Evolutionary conservation across 2,113 vertebrate species (phyloP).

Genomic region (Lophius piscatorius): DNA sequence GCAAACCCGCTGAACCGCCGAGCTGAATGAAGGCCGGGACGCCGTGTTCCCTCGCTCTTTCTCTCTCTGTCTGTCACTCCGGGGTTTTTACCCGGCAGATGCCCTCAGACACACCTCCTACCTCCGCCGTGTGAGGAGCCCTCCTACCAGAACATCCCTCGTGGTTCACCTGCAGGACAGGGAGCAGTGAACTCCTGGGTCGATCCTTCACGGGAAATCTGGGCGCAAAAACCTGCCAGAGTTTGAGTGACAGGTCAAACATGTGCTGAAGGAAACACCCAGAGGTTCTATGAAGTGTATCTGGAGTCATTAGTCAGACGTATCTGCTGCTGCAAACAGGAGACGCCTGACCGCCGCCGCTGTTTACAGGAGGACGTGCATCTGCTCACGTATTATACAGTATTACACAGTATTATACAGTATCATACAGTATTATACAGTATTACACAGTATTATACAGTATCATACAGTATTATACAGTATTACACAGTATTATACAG

Average conservation of each 20-base stretch:
- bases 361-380: constrained; percentile 9
- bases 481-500: too few species aligned
- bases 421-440: too few species aligned
- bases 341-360: constrained; percentile 25
- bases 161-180: constrained; percentile 67
- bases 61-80: constrained; percentile 40
- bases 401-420: too few species aligned
- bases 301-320: constrained; percentile 43
- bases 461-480: too few species aligned
- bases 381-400: constrained; percentile 11
- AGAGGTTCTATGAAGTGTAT: constrained; percentile 36
- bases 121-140: constrained; percentile 30
- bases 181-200: constrained; percentile 27
- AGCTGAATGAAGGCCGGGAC: constrained; percentile 9
- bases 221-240: constrained; percentile 8
- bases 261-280: constrained; percentile 36
- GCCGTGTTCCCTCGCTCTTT: constrained; percentile 35
- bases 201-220: constrained; percentile 2
- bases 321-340: constrained; percentile 33
- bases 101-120: constrained; percentile 57
- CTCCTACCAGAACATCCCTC: constrained; percentile 20
- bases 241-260: constrained; percentile 55
- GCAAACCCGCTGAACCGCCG: constrained; percentile 56
- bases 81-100: constrained; percentile 48
- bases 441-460: too few species aligned